Base-by-base conservation (phyloP, 2,888 invertebrate species). In the Ariolimax columbianus region DNA sequence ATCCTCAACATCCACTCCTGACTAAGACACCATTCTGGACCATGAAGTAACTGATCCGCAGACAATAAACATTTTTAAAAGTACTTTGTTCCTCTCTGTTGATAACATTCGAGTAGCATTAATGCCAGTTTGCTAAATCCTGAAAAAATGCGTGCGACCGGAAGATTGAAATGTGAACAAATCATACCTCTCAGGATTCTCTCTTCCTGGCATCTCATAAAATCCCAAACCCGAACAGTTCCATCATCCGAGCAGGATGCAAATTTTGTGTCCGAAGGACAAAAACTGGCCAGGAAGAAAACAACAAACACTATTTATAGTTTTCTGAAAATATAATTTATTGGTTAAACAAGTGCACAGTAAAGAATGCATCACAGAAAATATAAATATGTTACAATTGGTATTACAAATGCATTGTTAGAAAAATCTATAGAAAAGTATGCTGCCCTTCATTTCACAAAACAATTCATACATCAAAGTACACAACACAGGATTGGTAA, bases 221-320 rank as follows among this genome's bases (percentile, higher is more conserved):
- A 99, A 95, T 99, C 99, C 98, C 99, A 99, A 93, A 99, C 97
- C 92, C 99, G 96, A 88, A 99, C 96, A 33, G 99, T 99, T 90
- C 99, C 99, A 95, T 99, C 99, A 95, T 99, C 99, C 87, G 99
- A 99, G 95, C 99, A 99, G 86, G 99, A 98, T 47, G 98, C 99
- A 95, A 99, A 98, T 95, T 99, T 99, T 94, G 96, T 96, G 96
- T 99, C 99, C 94, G 97, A 97, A 83, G 99, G 99, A 95, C 99
- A 98, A 96, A 99, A 99, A 96, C 99, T 99, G 95, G 89, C 75
- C 51, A 82, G 88, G 81, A 85, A 86, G 89, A 89, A 90, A 75
- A 51, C 75, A 89, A 75, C 75, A 75, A 75, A 75, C 75, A 55
- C 75, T 11, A 33, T 82, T 85, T 86, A 84, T 63, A 51, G 66